Conservation (phyloP, 2,113 vertebrate genomes). For the Glareola pratincola region DNA sequence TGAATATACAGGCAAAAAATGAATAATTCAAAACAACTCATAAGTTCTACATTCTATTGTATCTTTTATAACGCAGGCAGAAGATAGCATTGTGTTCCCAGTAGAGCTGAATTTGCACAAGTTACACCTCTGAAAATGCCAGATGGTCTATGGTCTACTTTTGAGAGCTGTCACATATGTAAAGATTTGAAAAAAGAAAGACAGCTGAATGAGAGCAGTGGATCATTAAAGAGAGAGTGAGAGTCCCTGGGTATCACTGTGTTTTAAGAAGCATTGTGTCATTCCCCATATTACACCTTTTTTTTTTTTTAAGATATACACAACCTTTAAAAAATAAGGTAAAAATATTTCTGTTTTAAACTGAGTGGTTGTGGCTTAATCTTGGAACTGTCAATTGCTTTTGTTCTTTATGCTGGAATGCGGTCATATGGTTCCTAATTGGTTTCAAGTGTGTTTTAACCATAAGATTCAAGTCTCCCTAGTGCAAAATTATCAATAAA, state of each 20-base stretch:
- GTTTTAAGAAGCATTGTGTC: slow-evolving; percentile 80
- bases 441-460: slow-evolving; percentile 71
- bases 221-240: slow-evolving; percentile 80
- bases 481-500: slow-evolving; percentile 71
- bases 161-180: slow-evolving; percentile 88
- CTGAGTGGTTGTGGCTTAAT: slow-evolving; percentile 58
- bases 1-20: slow-evolving; percentile 89
- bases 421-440: slow-evolving; percentile 62
- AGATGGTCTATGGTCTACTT: slow-evolving; percentile 91
- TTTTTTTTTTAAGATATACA: slow-evolving; percentile 68
- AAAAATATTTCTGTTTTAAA: slow-evolving; percentile 71
- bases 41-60: slow-evolving; percentile 84
- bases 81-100: slow-evolving; percentile 88
- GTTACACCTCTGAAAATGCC: slow-evolving; percentile 89
- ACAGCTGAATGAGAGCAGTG: slow-evolving; percentile 81
- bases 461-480: slow-evolving; percentile 65
- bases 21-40: slow-evolving; percentile 96
- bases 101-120: slow-evolving; percentile 97
- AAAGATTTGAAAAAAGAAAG: slow-evolving; percentile 82
- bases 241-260: slow-evolving; percentile 79
- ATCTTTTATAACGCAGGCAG: slow-evolving; percentile 88
- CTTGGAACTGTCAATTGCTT: slow-evolving; percentile 49
- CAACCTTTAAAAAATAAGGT: slow-evolving; percentile 72
- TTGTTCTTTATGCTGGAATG: slow-evolving; percentile 68
- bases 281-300: slow-evolving; percentile 65